phyloP scores from a whole-genome alignment of 2,113 vertebrate species.

The Emydocephalus ijimae region DNA sequence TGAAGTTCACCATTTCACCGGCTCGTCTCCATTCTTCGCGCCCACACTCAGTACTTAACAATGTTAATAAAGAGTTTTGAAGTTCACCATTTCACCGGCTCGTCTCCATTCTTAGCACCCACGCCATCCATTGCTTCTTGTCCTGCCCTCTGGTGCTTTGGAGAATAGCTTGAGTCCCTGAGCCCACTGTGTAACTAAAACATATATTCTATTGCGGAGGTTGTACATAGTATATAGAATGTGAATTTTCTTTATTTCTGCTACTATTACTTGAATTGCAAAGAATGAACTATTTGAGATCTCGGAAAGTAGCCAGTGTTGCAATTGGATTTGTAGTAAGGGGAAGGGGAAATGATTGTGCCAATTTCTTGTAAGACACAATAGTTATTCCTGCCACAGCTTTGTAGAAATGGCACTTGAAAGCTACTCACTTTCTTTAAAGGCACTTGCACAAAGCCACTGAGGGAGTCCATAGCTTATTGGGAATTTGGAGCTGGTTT shows the following conservation, averaged over 20 bases:
- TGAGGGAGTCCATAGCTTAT: neutral
- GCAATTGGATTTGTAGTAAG: neutral
- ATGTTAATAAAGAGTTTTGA: too few species aligned
- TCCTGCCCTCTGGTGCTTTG: too few species aligned
- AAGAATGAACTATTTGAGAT: slow-evolving; percentile 14
- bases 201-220: slow-evolving; percentile 36
- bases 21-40: too few species aligned
- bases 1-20: too few species aligned
- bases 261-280: neutral
- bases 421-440: neutral
- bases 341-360: neutral
- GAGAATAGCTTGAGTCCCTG: slow-evolving; percentile 16
- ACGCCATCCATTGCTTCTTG: too few species aligned
- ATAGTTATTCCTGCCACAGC: neutral
- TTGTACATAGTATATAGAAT: neutral
- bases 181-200: slow-evolving; percentile 50
- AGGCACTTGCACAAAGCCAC: neutral
- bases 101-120: too few species aligned
- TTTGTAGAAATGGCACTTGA: neutral
- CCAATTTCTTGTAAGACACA: neutral
- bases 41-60: too few species aligned
- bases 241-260: neutral
- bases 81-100: too few species aligned
- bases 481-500: neutral
- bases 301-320: slow-evolving; percentile 2